phyloP scores from a whole-genome alignment of 2,113 vertebrate species.

The Nothocercus nigrocapillus region DNA sequence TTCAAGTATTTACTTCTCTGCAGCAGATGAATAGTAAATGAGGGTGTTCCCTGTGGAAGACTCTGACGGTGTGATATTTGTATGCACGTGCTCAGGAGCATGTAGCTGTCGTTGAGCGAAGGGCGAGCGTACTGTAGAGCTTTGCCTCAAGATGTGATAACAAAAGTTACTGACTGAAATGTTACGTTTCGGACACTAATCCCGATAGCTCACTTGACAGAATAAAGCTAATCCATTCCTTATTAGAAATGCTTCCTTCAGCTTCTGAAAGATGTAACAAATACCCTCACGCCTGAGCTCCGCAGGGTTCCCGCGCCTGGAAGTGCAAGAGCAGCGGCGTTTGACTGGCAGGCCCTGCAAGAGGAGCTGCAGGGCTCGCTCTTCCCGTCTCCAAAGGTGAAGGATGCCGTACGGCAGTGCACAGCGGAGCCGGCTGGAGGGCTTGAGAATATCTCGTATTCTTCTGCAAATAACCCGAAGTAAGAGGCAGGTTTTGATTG shows the following conservation, averaged over 20 bases:
- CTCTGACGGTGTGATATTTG: background rate
- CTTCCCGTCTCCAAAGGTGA: background rate
- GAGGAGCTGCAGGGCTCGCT: background rate
- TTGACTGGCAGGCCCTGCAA: background rate
- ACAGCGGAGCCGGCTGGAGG: background rate
- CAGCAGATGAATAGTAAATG: background rate
- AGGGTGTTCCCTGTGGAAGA: fast-evolving
- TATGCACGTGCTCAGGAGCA: background rate
- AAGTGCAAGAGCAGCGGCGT: background rate
- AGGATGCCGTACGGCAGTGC: background rate
- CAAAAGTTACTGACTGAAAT: background rate
- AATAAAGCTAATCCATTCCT: slow-evolving; percentile 35
- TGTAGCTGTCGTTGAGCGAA: background rate
- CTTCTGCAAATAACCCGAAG: background rate
- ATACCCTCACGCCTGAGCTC: background rate
- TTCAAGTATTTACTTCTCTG: background rate
- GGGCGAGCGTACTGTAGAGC: background rate
- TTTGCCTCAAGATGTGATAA: background rate
- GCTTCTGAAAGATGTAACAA: background rate
- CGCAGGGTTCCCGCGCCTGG: background rate
- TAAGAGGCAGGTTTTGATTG: background rate
- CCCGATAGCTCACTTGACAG: background rate
- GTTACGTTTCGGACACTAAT: slow-evolving; percentile 3
- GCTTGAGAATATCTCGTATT: background rate
- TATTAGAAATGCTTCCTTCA: slow-evolving; percentile 15